These are phyloP conservation scores for Taenaris catops DNA, from an alignment of 2,888 invertebrate species.

Conservation along the genomic window DNA sequence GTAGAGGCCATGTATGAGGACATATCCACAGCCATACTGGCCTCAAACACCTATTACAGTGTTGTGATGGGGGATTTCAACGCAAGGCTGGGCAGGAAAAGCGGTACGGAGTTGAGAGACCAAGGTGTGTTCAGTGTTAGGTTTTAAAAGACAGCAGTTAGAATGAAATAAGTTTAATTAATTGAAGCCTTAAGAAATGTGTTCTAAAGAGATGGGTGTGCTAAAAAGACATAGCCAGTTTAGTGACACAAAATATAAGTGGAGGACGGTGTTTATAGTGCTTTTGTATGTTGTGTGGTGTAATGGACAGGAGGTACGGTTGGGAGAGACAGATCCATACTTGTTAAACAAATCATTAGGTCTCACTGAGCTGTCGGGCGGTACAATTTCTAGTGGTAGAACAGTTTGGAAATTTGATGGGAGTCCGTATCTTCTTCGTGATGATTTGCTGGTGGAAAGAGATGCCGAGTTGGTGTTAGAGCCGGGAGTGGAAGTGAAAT, in stretches of 20 bases:
- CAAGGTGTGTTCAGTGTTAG: constrained; percentile 42
- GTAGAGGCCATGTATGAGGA: no score
- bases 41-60: constrained; percentile 47
- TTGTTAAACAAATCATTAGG: constrained; percentile 60
- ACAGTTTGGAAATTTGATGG: constrained; percentile 75
- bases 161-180: constrained; percentile 46
- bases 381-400: constrained; percentile 80
- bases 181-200: no score
- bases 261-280: constrained; percentile 64
- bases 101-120: no score
- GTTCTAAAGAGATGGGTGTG: constrained; percentile 64
- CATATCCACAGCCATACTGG: no score
- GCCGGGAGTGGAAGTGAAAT: constrained; percentile 93
- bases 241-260: constrained; percentile 75
- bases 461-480: constrained; percentile 91
- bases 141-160: constrained; percentile 39
- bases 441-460: constrained; percentile 89
- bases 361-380: constrained; percentile 82
- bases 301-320: constrained; percentile 52
- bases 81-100: no score
- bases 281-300: constrained; percentile 42
- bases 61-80: no score
- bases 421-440: constrained; percentile 88
- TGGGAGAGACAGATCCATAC: constrained; percentile 55
- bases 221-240: constrained; percentile 75